Evolutionary conservation across 2,113 vertebrate genomes (phyloP), one percentile per base, ranked within the genome.

Genomic region (Aphyosemion australe): DNA sequence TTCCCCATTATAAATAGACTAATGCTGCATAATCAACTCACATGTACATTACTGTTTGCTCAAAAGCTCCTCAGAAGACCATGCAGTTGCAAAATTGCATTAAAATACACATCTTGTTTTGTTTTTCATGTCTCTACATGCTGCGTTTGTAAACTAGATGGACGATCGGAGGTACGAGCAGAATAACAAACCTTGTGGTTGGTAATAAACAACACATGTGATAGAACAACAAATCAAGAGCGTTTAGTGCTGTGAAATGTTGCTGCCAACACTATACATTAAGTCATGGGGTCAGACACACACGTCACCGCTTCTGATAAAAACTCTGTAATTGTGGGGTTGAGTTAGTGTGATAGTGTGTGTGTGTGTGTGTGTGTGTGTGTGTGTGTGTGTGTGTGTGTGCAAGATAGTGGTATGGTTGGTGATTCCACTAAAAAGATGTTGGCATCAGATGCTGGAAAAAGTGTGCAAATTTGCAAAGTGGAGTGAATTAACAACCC

Each of bases 381-480:
- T 39, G 37, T 12, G 12, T 42, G 41, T 16, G 18, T 55, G 12
- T 59, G 6, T 37, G 34, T 37, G 34, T 18, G 55, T 75, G 53
- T 14, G n/a, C 18, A 41, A 7, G 67, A 56, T n/a, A 46, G 34
- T 59, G 69, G 75, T 64, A 65, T 74, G 62, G 60, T 41, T 55
- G 58, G 61, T 52, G 55, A 62, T 51, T 70, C 68, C 71, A 60
- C 53, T 70, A 69, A 83, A 85, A 73, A 87, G 78, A 76, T 78
- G 72, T 66, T 78, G 85, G 79, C 81, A 85, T 85, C 78, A 72
- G 68, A 69, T 31, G 31, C 57, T 14, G 69, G 67, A 84, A 82
- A 87, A 26, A 87, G 74, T 79, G 77, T 74, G 75, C 64, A 88
- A 84, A 87, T 87, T 66, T 84, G 76, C 80, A 64, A 79, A 87